Base-by-base conservation (phyloP, 2,888 invertebrate species). In the Ectemnius cavifrons region DNA sequence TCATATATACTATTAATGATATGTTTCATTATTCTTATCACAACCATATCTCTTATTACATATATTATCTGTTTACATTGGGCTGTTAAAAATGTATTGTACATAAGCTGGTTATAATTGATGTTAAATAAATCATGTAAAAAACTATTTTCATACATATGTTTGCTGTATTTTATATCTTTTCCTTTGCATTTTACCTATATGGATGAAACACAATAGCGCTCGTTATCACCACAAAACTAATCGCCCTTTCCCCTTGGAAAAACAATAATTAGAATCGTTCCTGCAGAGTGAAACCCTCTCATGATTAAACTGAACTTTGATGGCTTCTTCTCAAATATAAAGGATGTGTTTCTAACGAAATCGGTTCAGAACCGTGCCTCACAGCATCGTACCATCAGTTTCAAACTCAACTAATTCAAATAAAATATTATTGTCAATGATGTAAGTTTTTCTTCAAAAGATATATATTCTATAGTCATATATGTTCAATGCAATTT, bases 281-380 rank as follows among this genome's bases (percentile, higher is more conserved):
- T 16, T 45, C 37, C n/a, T 4, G n/a, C 6, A 27, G 16, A 20
- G n/a, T 8, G 67, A 77, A 67, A 77, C 57, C 64, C 37, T 78
- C 64, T 56, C 13, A 28, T 16, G 67, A 73, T 65, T n/a, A 52
- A 58, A 27, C 16, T n/a, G 64, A 63, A 49, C 46, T 71, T 77
- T 27, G 52, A 71, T 69, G 77, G 77, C 77, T 77, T 77, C 77
- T 16, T 57, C 20, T 11, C 8, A 27, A 60, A 66, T 77, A 77
- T 77, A 77, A 77, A 69, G 61, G 75, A 69, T 66, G 28, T 28
- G 16, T 28, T 18, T 49, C 16, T 45, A 27, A 6, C 28, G 18
- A 49, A 37, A 16, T n/a, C 64, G 6, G 91, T 80, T 84, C 63
- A 77, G 71, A 71, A 27, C n/a, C 8, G 11, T 46, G 4, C 2